These are phyloP conservation scores for Operophtera brumata DNA, from an alignment of 2,888 invertebrate species.

Conservation along the genomic window DNA sequence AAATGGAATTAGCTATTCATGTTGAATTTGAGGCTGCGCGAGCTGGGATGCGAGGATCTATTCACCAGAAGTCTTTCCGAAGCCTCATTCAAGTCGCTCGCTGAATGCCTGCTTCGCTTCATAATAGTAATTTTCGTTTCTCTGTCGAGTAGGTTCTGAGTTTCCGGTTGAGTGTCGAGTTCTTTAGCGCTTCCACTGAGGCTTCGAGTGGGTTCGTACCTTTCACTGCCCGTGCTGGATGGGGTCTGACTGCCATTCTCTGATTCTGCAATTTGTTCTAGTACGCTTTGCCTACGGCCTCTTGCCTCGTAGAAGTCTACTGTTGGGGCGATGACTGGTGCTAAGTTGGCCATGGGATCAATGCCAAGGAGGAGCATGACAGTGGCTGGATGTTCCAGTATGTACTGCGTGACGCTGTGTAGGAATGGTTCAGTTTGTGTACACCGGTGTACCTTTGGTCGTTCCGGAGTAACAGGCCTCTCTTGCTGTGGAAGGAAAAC, in stretches of 20 bases:
- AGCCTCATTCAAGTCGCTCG: slow-evolving; percentile 84
- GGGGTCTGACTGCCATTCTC: slow-evolving; percentile 72
- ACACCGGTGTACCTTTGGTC: slow-evolving; percentile 62
- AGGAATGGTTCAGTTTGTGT: slow-evolving; percentile 84
- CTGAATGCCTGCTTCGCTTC: slow-evolving; percentile 83
- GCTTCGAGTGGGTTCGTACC: slow-evolving; percentile 55
- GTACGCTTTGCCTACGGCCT: slow-evolving; percentile 62
- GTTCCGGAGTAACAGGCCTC: slow-evolving; percentile 65
- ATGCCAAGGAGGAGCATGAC: slow-evolving; percentile 87
- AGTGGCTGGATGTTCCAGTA: slow-evolving; percentile 86
- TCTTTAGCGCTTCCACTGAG: slow-evolving; percentile 62
- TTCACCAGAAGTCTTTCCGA: slow-evolving; percentile 79
- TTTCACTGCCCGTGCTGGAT: slow-evolving; percentile 68
- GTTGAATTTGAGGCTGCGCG: slow-evolving; percentile 83
- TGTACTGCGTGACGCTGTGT: slow-evolving; percentile 82
- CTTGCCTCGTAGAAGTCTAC: slow-evolving; percentile 73
- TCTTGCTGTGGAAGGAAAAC: slow-evolving; percentile 56
- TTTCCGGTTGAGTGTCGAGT: slow-evolving; percentile 55
- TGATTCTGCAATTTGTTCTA: slow-evolving; percentile 73
- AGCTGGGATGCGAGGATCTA: slow-evolving; percentile 80
- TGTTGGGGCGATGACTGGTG: slow-evolving; percentile 65
- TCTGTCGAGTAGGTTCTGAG: slow-evolving; percentile 60
- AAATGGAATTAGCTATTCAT: slow-evolving; percentile 71
- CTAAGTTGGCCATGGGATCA: slow-evolving; percentile 79
- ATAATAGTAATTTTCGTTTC: slow-evolving; percentile 55